Base-by-base conservation (phyloP, 35 echinoderm and acorn worm genomes). In the Stichopus chloronotus region DNA sequence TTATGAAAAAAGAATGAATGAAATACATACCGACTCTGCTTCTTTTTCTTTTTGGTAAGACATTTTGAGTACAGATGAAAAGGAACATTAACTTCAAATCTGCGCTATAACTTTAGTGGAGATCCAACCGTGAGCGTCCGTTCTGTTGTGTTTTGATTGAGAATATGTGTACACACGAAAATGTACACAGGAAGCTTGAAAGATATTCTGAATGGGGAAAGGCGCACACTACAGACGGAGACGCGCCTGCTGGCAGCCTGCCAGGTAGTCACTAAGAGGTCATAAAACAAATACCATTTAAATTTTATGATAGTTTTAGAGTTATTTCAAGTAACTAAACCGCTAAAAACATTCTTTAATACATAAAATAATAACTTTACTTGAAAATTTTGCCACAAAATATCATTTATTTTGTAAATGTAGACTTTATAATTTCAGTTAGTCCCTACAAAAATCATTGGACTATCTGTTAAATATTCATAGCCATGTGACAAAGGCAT, bases 41-140 rank as follows among this genome's bases (percentile, higher is more conserved):
- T 81, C 78, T 43, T 81, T 81, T 81, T 81, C 78, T 52, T 81
- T 81, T 52, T 81, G 78, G 52, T 81, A 81, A 1, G 78, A 81
- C 78, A 81, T 81, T 81, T 76, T 81, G 19, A 65, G 61, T 19
- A 14, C 9, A 19, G 61, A 65, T 65, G 61, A 14, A 65, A 14
- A 43, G 30, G 1, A 65, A 65, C 8, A 14, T 14, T 65, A 65
- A 65, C 61, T 65, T 65, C 61, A 65, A 65, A 11, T 65, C 61
- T 65, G 61, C 3, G 30, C 19, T 65, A 65, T 14, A 65, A 65
- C 19, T 65, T 65, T 65, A 65, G 61, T 19, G 7, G 19, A 65
- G 61, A 65, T 65, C 61, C 61, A 65, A 65, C 11, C 4, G 9
- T 8, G 61, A 65, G 19, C 61, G 61, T 65, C 61, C 61, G 61